phyloP scores from a whole-genome alignment of 2,113 vertebrate species.

The Malurus elegans region DNA sequence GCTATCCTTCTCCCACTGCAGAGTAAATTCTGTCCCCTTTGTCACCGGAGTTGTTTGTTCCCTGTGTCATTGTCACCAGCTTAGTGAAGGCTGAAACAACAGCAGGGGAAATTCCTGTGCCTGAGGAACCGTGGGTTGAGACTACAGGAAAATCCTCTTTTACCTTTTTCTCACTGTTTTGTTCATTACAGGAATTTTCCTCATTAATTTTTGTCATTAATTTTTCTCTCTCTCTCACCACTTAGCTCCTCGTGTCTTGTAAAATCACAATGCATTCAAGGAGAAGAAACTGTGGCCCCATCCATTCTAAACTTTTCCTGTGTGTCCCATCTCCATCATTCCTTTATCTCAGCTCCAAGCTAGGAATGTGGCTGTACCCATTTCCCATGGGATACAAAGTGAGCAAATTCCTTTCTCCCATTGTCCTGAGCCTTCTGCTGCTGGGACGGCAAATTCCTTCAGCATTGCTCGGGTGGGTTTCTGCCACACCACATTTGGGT shows the following conservation, averaged over 20 bases:
- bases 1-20: neutral
- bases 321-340: neutral
- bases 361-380: neutral
- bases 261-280: neutral
- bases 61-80: neutral
- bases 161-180: neutral
- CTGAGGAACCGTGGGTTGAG: neutral
- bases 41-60: neutral
- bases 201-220: neutral
- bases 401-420: neutral
- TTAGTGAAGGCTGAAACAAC: neutral
- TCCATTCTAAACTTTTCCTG: neutral
- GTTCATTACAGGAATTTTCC: neutral
- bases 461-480: neutral
- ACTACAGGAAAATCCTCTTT: neutral
- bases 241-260: fast-evolving
- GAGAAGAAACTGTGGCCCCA: neutral
- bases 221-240: neutral
- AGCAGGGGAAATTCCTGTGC: neutral
- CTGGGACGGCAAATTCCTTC: neutral
- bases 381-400: neutral
- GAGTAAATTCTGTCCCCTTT: neutral
- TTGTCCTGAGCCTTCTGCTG: neutral
- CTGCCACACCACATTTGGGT: no score
- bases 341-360: neutral